These are phyloP conservation scores for Geothlypis trichas DNA, from an alignment of 2,113 vertebrate species.

Conservation along the genomic window DNA sequence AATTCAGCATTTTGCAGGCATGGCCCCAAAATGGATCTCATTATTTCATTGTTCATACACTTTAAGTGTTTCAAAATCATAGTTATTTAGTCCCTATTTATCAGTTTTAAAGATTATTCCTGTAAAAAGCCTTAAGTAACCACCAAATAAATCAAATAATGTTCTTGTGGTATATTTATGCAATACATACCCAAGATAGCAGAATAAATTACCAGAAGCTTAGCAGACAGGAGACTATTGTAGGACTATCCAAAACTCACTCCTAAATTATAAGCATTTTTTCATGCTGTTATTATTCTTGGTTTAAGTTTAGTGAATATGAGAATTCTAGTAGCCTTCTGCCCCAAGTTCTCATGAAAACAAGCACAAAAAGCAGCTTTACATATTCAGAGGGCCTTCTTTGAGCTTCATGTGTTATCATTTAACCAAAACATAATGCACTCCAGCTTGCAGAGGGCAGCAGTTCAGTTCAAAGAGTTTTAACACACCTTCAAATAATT, in stretches of 20 bases:
- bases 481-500: not conserved
- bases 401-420: not conserved
- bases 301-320: not conserved
- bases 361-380: not conserved
- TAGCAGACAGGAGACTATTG: not conserved
- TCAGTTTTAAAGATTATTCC: not conserved
- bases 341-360: not conserved
- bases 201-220: not conserved
- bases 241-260: not conserved
- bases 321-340: not conserved
- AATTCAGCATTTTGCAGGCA: not conserved
- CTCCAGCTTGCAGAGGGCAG: not conserved
- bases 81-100: not conserved
- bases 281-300: not conserved
- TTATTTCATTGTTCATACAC: not conserved
- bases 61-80: not conserved
- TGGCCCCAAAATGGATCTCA: not conserved
- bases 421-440: not conserved
- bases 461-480: not conserved
- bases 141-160: not conserved
- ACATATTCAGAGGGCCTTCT: not conserved
- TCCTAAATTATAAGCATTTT: not conserved
- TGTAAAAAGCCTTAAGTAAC: not conserved
- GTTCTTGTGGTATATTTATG: not conserved
- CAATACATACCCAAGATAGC: not conserved